Base-by-base conservation (phyloP, 2,888 invertebrate species). In the Lasioglossum malachurum region DNA sequence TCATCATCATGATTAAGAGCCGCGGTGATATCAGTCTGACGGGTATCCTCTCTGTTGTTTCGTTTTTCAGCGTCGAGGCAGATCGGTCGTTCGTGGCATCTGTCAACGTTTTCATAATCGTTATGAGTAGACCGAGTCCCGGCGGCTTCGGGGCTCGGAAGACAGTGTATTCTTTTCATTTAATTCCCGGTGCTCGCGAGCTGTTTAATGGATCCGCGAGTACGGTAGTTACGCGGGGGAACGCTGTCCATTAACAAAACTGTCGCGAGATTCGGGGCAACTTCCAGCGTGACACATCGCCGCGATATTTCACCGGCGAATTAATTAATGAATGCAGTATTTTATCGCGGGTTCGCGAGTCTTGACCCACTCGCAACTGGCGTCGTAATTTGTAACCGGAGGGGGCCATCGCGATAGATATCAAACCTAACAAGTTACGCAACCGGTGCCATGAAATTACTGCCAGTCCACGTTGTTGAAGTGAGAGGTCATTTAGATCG, bases 311-410 rank as follows among this genome's bases (percentile, higher is more conserved):
- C 88, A 87, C 78, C 64, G 85, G 78, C 79, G 87, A 87, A 88
- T 88, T 87, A 88, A 88, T 88, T 88, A 88, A 87, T 87, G 86
- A 85, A 83, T 75, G 88, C 77, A 78, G 85, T 87, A 86, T 86
- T 88, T 88, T 87, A 87, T 87, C 76, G 80, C 75, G 64, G 57
- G 78, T 83, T 57, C 86, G 78, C 78, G 84, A 87, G 86, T 88
- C 85, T 88, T 87, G 86, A 88, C 88, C 88, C 79, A 81, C 60
- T 85, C 75, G 78, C 88, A 74, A 85, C 74, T 64, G 82, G 69
- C 80, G 35, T 87, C 86, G 87, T 80, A 86, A 87, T 86, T 87
- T 73, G 76, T 76, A 67, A 75, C 73, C 19, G 69, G 76, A 78
- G 67, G 60, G 69, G 69, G 57, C 79, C 38, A 46, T 75, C 71